Evolutionary conservation across 2,113 vertebrate species (phyloP), one percentile per base, ranked within the genome.

Genomic region (Pogonocichla stellata): DNA sequence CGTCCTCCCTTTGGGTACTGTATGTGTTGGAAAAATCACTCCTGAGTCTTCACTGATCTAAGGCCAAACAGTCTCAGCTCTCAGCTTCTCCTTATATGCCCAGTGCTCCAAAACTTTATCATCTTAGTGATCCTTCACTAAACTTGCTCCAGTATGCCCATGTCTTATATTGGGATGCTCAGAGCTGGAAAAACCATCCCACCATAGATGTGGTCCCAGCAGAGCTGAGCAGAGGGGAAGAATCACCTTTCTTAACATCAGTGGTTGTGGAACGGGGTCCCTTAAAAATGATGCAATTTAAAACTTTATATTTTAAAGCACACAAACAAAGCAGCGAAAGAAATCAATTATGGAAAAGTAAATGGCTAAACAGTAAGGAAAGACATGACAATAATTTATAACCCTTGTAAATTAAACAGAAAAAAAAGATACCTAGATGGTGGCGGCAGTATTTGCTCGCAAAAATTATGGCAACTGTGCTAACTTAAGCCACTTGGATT

Each of bases 1-100:
- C 11, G 10, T 45, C 25, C 6, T 81, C 26, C 31, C 42, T 40
- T 34, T 29, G 17, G 22, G 14, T 54, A 47, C 14, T 19, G 8
- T 26, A 19, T 0, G 1, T 1, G 0, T 5, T 29, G 57, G 16
- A 17, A 24, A 79, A 56, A 80, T 19, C 20, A 29, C 9, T 53
- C 25, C 42, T 9, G 9, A 78, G 26, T 16, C 26, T 74, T 40
- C 48, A 40, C 14, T 66, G 8, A 33, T 86, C 14, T 28, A 36
- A 40, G 40, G 48, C 18, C 13, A 19, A 77, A 48, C 16, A 34
- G 26, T 6, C 22, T 34, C 73, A 80, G 34, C 14, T 66, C 29
- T 64, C 56, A 64, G n/a, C 11, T 58, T 71, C 36, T 88, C 16
- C 13, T 47, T 18, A 9, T 23, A 64, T 0, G 0, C 23, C 11